Evolutionary conservation across 2,888 invertebrate species (phyloP), one percentile per base, ranked within the genome.

Genomic region (Zelleria hepariella): DNA sequence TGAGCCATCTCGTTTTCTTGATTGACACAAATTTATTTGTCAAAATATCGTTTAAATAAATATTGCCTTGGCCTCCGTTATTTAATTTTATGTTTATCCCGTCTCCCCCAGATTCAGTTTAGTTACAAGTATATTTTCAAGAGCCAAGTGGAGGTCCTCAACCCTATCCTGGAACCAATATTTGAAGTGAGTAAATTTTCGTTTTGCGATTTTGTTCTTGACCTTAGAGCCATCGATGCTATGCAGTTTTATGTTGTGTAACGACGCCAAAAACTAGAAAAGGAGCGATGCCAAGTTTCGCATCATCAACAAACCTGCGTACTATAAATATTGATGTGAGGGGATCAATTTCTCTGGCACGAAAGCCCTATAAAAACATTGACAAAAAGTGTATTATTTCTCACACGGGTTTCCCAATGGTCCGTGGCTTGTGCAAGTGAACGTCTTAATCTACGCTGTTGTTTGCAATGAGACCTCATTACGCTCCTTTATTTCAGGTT

Each of bases 21-120:
- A 66, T 73, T 78, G 79, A 80, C 79, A 82, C 75, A 80, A 83
- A 83, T 72, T 72, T 70, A 80, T 79, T 86, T 84, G 83, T 83
- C 86, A 86, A 85, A 86, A 85, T 82, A 86, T 80, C 79, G 78
- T 82, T 73, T 78, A 80, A n/a, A n/a, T 77, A 82, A 75, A 77
- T 79, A 72, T 80, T 74, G 71, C 73, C 68, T 77, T 68, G 71
- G 73, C 67, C 72, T 74, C 73, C 75, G 74, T 78, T 79, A 73
- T 82, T 83, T 81, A 77, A 15, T 80, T 80, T 77, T 82, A 78
- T 73, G 77, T 83, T 82, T 76, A 67, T 72, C 74, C 74, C 68
- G 68, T 72, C 68, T 73, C 67, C 70, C 32, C 76, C 67, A 65
- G 66, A 67, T 79, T 81, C 72, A 64, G 23, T 58, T 54, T 55